A percentile compares a stretch with the other conserved stretches of the same genome.
Conservation (phyloP, 1,140 invertebrate species). For the Caenorhabditis tropicalis region DNA sequence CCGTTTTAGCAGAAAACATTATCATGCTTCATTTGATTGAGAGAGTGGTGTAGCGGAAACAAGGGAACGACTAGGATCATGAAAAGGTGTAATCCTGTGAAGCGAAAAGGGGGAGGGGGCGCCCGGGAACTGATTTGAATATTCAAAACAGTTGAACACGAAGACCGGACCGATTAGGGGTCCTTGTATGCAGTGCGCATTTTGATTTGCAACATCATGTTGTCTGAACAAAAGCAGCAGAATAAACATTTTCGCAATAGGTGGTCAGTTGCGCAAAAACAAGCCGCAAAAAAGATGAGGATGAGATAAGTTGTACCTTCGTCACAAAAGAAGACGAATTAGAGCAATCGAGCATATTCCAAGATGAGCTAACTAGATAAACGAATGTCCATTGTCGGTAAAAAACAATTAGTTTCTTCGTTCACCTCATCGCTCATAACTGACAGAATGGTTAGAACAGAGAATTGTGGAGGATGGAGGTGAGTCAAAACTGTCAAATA, state of each 20-base stretch:
- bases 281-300: conserved; percentile 28
- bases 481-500: neutral
- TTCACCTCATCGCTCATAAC: neutral
- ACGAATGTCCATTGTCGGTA: neutral
- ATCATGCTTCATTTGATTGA: neutral
- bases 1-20: neutral
- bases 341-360: neutral
- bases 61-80: neutral
- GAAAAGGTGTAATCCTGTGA: neutral
- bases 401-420: neutral
- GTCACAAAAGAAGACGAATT: neutral
- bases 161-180: conserved; percentile 28
- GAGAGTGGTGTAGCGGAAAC: conserved; percentile 7
- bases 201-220: conserved; percentile 39
- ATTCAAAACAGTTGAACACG: conserved; percentile 35
- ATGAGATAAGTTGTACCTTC: conserved; percentile 6
- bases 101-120: neutral
- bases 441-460: neutral
- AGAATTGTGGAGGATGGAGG: neutral
- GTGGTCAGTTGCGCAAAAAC: conserved; percentile 36
- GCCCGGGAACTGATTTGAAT: conserved; percentile 22
- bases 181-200: conserved; percentile 5
- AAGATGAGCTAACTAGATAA: neutral
- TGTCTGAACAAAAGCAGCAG: conserved; percentile 39
- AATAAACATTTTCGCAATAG: conserved; percentile 42